Conservation (phyloP, 2,113 vertebrate genomes). For the Puma concolor region DNA sequence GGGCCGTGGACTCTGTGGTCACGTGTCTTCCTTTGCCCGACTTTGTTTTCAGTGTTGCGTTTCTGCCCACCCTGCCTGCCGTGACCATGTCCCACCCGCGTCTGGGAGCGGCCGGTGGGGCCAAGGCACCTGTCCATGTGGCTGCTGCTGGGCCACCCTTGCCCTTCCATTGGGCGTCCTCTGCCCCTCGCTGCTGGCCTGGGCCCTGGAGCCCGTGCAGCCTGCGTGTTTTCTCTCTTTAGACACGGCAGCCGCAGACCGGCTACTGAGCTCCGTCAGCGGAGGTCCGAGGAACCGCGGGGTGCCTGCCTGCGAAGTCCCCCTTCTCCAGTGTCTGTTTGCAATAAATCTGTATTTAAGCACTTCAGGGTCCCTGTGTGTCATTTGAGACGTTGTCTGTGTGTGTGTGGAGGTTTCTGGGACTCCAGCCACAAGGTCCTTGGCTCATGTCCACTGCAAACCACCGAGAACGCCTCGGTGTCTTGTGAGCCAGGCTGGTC, state of each 20-base stretch:
- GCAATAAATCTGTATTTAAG: constrained; percentile 79
- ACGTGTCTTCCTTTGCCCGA: background rate
- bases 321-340: constrained; percentile 58
- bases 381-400: background rate
- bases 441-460: background rate
- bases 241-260: constrained; percentile 50
- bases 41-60: background rate
- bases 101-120: background rate
- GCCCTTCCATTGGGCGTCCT: background rate
- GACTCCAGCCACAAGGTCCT: background rate
- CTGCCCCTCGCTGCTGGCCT: background rate
- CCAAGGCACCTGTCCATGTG: rapidly evolving
- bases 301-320: constrained; percentile 21
- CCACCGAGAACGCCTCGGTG: background rate
- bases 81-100: rapidly evolving
- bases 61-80: background rate
- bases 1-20: background rate
- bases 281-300: constrained; percentile 55
- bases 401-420: background rate
- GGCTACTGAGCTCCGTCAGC: constrained; percentile 44
- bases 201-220: background rate
- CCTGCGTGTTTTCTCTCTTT: constrained; percentile 72
- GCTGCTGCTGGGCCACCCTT: background rate
- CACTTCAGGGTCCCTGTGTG: constrained; percentile 40
- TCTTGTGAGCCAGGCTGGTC: too few relatives aligned